Conservation (phyloP, 2,113 vertebrate species). For the Verasper variegatus region DNA sequence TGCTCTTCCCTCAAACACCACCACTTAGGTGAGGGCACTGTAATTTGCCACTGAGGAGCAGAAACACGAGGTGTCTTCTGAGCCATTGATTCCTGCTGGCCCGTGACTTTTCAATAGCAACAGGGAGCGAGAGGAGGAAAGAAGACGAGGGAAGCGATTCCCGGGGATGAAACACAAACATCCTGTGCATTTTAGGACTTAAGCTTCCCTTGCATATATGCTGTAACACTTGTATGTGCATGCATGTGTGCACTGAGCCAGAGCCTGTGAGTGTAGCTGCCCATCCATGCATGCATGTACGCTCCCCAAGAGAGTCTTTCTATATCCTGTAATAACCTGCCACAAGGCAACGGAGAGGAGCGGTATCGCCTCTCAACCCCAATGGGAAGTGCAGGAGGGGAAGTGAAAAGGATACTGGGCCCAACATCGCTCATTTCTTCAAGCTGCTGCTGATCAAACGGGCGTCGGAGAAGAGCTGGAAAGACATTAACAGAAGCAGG, state of each 20-base stretch:
- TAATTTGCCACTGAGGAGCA: constrained; percentile 56
- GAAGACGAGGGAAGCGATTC: neutral
- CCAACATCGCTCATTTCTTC: neutral
- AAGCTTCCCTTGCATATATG: constrained; percentile 50
- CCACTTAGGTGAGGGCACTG: constrained; percentile 18
- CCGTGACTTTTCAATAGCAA: constrained; percentile 24
- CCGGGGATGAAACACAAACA: constrained; percentile 60
- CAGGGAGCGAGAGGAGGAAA: neutral
- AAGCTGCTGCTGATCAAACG: constrained; percentile 59
- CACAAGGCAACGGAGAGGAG: neutral
- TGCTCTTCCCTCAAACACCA: constrained; percentile 24
- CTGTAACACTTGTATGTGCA: neutral
- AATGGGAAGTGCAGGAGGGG: too few species aligned
- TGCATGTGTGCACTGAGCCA: neutral
- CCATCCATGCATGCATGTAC: neutral
- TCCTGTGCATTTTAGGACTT: constrained; percentile 66
- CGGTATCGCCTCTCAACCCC: too few species aligned
- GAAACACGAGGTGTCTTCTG: constrained; percentile 48
- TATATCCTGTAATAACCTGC: neutral
- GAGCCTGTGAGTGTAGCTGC: neutral
- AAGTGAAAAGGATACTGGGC: neutral
- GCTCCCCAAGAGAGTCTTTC: neutral
- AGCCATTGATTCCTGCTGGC: constrained; percentile 59
- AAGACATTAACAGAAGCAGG: constrained; percentile 62
- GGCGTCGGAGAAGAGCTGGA: constrained; percentile 53